Conservation (phyloP, 92 coral and sea anemone species). For the Epizoanthus stellaris region DNA sequence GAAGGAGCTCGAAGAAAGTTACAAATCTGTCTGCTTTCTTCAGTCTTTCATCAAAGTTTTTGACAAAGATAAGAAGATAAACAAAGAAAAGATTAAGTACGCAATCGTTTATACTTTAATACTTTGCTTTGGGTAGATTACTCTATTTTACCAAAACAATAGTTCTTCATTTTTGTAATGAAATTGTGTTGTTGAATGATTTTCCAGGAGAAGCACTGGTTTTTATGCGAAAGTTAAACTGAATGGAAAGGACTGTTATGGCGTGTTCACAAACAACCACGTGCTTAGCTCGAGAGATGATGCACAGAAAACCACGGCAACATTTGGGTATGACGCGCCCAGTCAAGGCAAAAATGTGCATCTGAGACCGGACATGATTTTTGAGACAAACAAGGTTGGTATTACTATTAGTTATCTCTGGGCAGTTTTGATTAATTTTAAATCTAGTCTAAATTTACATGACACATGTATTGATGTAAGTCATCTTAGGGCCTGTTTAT, state of each 20-base stretch:
- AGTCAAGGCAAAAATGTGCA: constrained; percentile 58
- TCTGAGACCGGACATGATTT: constrained; percentile 74
- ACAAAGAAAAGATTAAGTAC: constrained; percentile 71
- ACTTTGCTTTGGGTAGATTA: not conserved
- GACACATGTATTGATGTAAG: too few relatives aligned
- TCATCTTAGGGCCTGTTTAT: too few relatives aligned
- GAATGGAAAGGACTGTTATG: constrained; percentile 44
- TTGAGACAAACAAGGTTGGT: constrained; percentile 82
- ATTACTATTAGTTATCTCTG: not conserved
- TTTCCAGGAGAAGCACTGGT: constrained; percentile 84
- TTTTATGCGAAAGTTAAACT: constrained; percentile 71
- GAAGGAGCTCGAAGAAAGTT: constrained; percentile 60
- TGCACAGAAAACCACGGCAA: constrained; percentile 69
- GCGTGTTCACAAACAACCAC: constrained; percentile 95
- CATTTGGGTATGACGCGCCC: constrained; percentile 74
- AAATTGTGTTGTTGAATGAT: not conserved
- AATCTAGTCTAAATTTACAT: not conserved
- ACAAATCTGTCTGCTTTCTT: constrained; percentile 82
- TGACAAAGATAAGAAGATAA: constrained; percentile 40
- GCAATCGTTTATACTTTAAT: not conserved
- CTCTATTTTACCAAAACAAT: not conserved
- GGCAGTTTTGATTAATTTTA: too few relatives aligned
- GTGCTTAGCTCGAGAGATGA: constrained; percentile 70
- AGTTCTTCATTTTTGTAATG: not conserved
- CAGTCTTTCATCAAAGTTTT: constrained; percentile 41